Evolutionary conservation across 2,888 invertebrate species (phyloP).

Genomic region (Cepaea hortensis): DNA sequence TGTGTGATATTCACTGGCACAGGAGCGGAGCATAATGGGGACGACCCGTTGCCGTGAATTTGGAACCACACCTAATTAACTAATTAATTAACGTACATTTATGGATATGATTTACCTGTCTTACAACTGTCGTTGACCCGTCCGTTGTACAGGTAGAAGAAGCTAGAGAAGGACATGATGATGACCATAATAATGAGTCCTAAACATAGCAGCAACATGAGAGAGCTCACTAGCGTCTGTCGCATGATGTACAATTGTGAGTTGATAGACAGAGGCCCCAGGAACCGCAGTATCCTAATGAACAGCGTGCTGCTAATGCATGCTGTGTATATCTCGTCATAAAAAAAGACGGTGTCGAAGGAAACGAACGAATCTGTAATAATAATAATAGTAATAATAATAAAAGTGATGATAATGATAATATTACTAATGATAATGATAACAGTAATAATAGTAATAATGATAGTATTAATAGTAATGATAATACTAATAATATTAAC

Average conservation of each 20-base stretch:
- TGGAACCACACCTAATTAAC: too few species aligned
- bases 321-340: constrained; percentile 50
- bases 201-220: constrained; percentile 43
- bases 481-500: too few species aligned
- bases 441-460: too few species aligned
- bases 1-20: too few species aligned
- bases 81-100: too few species aligned
- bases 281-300: constrained; percentile 50
- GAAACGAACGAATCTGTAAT: constrained; percentile 54
- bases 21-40: too few species aligned
- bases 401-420: background rate
- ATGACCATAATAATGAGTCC: constrained; percentile 44
- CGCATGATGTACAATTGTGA: constrained; percentile 53
- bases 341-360: constrained; percentile 52
- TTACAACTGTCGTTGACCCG: background rate
- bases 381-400: background rate
- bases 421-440: too few species aligned
- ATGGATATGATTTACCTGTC: constrained; percentile 6
- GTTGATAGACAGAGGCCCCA: constrained; percentile 55
- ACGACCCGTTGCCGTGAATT: too few species aligned
- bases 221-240: constrained; percentile 48
- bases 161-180: constrained; percentile 50
- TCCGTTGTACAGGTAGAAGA: constrained; percentile 51
- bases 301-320: constrained; percentile 51
- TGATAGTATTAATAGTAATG: too few species aligned